Evolutionary conservation across 2,797 vertebrate species (phyloP).

Genomic region (Brotogeris chrysoptera): DNA sequence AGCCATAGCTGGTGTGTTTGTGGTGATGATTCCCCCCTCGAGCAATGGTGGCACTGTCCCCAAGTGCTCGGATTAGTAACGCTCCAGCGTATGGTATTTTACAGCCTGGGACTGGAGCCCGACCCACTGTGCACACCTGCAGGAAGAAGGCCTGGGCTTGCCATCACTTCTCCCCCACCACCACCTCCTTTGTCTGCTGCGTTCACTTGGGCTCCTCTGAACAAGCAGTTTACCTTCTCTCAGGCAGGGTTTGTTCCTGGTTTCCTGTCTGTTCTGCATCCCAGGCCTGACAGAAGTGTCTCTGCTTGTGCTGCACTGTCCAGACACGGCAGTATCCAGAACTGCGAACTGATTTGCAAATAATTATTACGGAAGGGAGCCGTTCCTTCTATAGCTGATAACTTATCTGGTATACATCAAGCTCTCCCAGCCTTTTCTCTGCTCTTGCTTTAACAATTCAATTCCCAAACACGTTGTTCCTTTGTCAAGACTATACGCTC

Average conservation of each 20-base stretch:
- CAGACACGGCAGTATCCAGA: not conserved
- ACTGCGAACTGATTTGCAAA: slow-evolving; percentile 24
- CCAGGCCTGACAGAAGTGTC: slow-evolving; percentile 2
- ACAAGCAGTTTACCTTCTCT: not conserved
- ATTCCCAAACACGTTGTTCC: not conserved
- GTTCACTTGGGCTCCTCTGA: not conserved
- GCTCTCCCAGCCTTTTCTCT: not conserved
- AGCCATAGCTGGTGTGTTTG: not conserved
- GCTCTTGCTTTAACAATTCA: not conserved
- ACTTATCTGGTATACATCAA: slow-evolving; percentile 34
- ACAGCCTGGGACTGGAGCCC: not conserved
- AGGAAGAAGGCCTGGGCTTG: slow-evolving; percentile 34
- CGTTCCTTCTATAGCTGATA: not conserved
- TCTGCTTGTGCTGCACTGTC: not conserved
- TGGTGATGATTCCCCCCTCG: not conserved
- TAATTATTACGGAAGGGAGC: slow-evolving; percentile 10
- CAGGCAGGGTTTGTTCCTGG: not conserved
- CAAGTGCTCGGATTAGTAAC: not conserved
- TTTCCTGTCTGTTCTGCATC: slow-evolving; percentile 28
- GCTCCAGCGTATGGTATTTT: not conserved
- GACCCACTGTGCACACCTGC: slow-evolving; percentile 37
- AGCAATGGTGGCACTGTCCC: not conserved
- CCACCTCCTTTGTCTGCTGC: slow-evolving; percentile 1
- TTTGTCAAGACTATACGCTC: not conserved
- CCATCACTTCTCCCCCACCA: not conserved